Evolutionary conservation across 1,140 invertebrate species (phyloP).

Genomic region (Drosophila dunni): DNA sequence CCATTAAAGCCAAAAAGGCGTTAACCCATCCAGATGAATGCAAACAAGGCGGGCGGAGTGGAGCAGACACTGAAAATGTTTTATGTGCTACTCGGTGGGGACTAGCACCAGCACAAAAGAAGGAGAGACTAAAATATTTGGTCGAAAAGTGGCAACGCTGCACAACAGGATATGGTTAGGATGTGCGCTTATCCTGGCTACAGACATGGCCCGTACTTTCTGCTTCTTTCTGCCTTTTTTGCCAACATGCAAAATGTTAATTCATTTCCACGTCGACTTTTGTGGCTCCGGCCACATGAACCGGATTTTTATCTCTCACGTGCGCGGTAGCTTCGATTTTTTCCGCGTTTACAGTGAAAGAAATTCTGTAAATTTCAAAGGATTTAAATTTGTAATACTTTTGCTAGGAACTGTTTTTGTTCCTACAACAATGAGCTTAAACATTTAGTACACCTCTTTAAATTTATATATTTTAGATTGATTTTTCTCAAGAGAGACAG

Average conservation of each 20-base stretch:
- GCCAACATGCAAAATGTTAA: conserved; percentile 79
- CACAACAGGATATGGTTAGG: conserved; percentile 19
- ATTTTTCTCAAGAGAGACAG: no score
- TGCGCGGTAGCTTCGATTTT: conserved; percentile 31
- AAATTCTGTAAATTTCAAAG: no score
- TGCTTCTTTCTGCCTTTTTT: conserved; percentile 22
- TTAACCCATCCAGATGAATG: conserved; percentile 61
- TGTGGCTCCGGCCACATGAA: conserved; percentile 51
- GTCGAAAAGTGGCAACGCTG: conserved; percentile 40
- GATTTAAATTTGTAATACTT: no score
- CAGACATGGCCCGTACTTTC: conserved; percentile 3
- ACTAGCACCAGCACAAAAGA: conserved; percentile 24
- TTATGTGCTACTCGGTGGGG: conserved; percentile 56
- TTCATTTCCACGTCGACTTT: conserved; percentile 68
- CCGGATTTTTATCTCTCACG: conserved; percentile 73
- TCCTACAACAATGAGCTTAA: no score
- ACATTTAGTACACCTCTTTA: no score
- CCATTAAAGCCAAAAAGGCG: conserved; percentile 79
- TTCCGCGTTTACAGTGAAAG: background rate
- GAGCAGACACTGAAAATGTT: conserved; percentile 62
- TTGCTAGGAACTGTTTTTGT: no score
- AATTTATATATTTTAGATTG: no score
- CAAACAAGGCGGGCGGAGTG: conserved; percentile 26
- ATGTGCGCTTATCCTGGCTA: conserved; percentile 31
- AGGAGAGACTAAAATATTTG: conserved; percentile 53